Percentiles rank a stretch among this genome's conserved stretches.
These are phyloP conservation scores for Mystacides longicornis DNA, from an alignment of 2,888 invertebrate species.

Conservation along the genomic window DNA sequence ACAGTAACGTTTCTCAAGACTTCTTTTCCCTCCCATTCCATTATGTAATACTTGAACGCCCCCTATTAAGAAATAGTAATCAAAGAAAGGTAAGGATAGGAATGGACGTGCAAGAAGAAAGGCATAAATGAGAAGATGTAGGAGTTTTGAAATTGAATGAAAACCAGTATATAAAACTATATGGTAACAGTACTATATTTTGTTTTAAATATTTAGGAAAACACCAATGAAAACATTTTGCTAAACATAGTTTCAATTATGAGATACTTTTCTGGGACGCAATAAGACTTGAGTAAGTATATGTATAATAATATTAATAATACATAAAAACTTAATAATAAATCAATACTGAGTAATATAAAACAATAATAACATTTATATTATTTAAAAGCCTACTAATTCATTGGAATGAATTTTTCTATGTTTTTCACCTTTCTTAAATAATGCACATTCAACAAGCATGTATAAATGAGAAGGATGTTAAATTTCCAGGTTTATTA, in stretches of 20 bases:
- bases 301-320: constrained; percentile 9
- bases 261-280: constrained; percentile 24
- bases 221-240: constrained; percentile 26
- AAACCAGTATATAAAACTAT: constrained; percentile 25
- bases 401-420: background rate
- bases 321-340: constrained; percentile 1
- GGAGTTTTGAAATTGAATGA: too few relatives aligned
- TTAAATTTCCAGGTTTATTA: too few relatives aligned
- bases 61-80: too few relatives aligned
- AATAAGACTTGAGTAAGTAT: constrained; percentile 24
- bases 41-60: too few relatives aligned
- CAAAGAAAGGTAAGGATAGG: too few relatives aligned
- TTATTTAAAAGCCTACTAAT: background rate
- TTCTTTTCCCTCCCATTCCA: too few relatives aligned
- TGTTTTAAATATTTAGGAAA: constrained; percentile 27
- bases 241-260: constrained; percentile 24
- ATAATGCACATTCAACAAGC: too few relatives aligned
- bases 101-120: too few relatives aligned
- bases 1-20: too few relatives aligned
- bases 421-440: too few relatives aligned
- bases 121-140: too few relatives aligned
- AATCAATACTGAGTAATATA: background rate
- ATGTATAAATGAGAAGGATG: too few relatives aligned
- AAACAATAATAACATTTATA: constrained; percentile 2
- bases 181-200: constrained; percentile 27